phyloP scores from a whole-genome alignment of 2,888 invertebrate genomes.

The Nymphalis c-album region DNA sequence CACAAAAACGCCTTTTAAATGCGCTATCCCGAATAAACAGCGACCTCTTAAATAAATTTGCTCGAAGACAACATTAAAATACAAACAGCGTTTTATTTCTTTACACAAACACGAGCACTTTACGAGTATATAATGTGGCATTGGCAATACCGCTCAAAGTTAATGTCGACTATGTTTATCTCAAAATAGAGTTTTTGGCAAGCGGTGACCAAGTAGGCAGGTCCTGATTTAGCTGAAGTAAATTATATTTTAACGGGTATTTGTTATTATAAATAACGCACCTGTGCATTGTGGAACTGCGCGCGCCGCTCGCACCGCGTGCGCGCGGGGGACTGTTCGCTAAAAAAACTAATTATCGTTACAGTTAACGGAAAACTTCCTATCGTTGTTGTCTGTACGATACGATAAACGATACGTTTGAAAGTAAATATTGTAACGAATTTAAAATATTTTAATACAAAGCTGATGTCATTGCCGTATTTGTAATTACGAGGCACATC shows the following conservation, averaged over 20 bases:
- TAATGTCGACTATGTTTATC: conserved; percentile 40
- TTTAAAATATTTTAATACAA: conserved; percentile 30
- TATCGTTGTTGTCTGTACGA: no score
- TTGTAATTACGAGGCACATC: conserved; percentile 60
- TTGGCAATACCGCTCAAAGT: conserved; percentile 45
- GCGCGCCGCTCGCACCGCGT: conserved; percentile 13
- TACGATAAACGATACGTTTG: background rate
- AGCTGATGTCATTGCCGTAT: conserved; percentile 67
- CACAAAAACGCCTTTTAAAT: background rate
- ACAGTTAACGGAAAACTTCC: conserved; percentile 4
- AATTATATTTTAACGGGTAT: conserved; percentile 46
- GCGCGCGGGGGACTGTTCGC: conserved; percentile 25
- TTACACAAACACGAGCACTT: conserved; percentile 34
- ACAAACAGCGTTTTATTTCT: conserved; percentile 10
- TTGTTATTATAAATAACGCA: conserved; percentile 50
- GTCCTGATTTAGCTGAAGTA: conserved; percentile 40
- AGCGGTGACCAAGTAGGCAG: conserved; percentile 42
- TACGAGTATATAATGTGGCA: conserved; percentile 36
- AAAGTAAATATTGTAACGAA: conserved; percentile 5
- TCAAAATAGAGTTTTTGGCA: conserved; percentile 48
- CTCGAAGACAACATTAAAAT: conserved; percentile 2
- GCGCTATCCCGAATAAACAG: conserved; percentile 7
- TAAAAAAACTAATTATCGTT: conserved; percentile 32
- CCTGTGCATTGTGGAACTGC: conserved; percentile 40
- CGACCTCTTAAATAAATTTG: background rate